A percentile compares a stretch with the other conserved stretches of the same genome.
Conservation (phyloP, 2,113 vertebrate genomes). For the Pimephales promelas region DNA sequence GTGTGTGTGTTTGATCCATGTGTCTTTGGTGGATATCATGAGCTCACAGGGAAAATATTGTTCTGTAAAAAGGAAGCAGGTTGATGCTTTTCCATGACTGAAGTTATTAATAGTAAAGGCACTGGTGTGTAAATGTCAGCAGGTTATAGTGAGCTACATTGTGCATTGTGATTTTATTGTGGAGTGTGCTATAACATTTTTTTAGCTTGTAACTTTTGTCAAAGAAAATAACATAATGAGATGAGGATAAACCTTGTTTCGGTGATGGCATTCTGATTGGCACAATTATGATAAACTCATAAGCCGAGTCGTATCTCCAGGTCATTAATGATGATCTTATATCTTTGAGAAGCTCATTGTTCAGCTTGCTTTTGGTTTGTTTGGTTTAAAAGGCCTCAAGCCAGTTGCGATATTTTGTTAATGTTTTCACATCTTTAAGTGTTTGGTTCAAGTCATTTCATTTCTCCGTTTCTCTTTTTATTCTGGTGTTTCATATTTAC, state of each 20-base stretch:
- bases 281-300: background rate
- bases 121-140: background rate
- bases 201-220: background rate
- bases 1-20: constrained; percentile 4
- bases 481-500: background rate
- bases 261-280: background rate
- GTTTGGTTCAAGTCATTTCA: background rate
- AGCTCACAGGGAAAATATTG: background rate
- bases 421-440: too few species aligned
- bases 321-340: background rate
- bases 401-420: too few species aligned
- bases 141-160: background rate
- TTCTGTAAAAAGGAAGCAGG: background rate
- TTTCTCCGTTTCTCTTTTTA: background rate
- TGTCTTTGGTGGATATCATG: background rate
- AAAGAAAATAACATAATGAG: background rate
- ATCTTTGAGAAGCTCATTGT: background rate
- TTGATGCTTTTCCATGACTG: background rate
- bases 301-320: background rate
- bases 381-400: background rate
- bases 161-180: background rate
- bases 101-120: constrained; percentile 16
- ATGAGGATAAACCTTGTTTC: background rate
- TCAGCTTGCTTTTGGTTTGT: background rate
- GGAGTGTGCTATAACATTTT: background rate